Conservation (phyloP, 2,888 invertebrate genomes). For the Tortrix viridana region DNA sequence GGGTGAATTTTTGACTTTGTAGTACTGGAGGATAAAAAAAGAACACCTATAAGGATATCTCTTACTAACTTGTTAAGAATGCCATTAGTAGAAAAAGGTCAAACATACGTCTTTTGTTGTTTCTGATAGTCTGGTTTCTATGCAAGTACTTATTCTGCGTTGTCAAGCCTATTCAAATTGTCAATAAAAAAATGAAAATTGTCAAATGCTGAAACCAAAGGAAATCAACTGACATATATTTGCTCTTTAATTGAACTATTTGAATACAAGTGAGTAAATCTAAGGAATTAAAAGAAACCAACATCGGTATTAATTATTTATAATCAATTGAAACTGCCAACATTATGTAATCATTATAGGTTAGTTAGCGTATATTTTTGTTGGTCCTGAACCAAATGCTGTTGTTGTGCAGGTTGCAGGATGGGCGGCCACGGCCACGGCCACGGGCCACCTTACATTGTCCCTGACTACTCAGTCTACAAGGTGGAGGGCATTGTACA, state of each 20-base stretch:
- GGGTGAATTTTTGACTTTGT: too few relatives aligned
- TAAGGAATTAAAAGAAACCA: neutral
- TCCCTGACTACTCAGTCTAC: constrained; percentile 90
- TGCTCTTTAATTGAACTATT: constrained; percentile 1
- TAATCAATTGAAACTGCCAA: neutral
- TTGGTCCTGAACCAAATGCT: neutral
- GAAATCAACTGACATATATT: neutral
- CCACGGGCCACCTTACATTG: constrained; percentile 79
- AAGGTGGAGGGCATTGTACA: constrained; percentile 88
- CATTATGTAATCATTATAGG: constrained; percentile 56
- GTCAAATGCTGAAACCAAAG: too few relatives aligned
- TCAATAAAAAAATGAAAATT: too few relatives aligned
- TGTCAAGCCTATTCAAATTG: too few relatives aligned
- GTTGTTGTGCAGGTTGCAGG: constrained; percentile 37
- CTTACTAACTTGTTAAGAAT: too few relatives aligned
- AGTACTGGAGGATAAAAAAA: too few relatives aligned
- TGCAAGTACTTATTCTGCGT: too few relatives aligned
- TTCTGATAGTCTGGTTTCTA: too few relatives aligned
- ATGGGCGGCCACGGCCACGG: constrained; percentile 71
- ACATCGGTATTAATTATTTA: neutral
- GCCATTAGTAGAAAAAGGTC: too few relatives aligned
- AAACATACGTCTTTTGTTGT: too few relatives aligned
- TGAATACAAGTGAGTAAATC: constrained; percentile 12
- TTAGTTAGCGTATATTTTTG: constrained; percentile 47
- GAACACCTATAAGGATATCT: too few relatives aligned